Conservation (phyloP, 2,797 vertebrate species). For the Xenentodon cancila region DNA sequence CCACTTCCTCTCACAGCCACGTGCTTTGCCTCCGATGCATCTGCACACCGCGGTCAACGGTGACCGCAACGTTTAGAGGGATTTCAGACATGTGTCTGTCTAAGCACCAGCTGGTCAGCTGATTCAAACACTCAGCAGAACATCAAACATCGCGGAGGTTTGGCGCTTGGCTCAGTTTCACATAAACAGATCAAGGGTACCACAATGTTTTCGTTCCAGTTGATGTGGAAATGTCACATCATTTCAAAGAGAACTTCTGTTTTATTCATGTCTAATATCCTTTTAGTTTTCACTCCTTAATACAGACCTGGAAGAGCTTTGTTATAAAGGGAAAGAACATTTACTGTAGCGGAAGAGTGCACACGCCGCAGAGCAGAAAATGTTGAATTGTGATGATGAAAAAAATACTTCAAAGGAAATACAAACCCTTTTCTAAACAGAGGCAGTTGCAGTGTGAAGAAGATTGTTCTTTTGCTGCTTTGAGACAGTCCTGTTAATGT, state of each 20-base stretch:
- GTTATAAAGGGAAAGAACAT: background rate
- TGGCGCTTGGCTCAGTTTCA: conserved; percentile 58
- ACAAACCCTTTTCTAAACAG: too few species aligned
- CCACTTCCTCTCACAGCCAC: too few species aligned
- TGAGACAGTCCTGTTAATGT: too few species aligned
- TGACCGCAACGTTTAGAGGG: too few species aligned
- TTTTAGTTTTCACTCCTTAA: conserved; percentile 38
- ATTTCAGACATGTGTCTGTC: background rate
- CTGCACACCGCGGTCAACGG: too few species aligned
- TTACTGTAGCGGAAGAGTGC: background rate
- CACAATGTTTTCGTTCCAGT: conserved; percentile 61
- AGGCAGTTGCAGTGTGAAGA: too few species aligned
- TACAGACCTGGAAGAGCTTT: conserved; percentile 17
- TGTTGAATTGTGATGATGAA: too few species aligned
- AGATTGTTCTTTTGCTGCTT: too few species aligned
- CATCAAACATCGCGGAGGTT: conserved; percentile 60
- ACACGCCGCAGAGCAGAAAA: background rate
- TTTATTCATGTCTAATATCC: conserved; percentile 61
- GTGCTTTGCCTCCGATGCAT: too few species aligned
- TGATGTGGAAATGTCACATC: conserved; percentile 71
- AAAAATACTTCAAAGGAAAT: too few species aligned
- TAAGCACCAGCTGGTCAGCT: conserved; percentile 40
- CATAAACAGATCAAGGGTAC: conserved; percentile 61
- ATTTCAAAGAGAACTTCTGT: conserved; percentile 64
- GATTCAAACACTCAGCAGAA: conserved; percentile 49